phyloP scores from a whole-genome alignment of 2,888 invertebrate genomes.

The Chelonus formosanus region DNA sequence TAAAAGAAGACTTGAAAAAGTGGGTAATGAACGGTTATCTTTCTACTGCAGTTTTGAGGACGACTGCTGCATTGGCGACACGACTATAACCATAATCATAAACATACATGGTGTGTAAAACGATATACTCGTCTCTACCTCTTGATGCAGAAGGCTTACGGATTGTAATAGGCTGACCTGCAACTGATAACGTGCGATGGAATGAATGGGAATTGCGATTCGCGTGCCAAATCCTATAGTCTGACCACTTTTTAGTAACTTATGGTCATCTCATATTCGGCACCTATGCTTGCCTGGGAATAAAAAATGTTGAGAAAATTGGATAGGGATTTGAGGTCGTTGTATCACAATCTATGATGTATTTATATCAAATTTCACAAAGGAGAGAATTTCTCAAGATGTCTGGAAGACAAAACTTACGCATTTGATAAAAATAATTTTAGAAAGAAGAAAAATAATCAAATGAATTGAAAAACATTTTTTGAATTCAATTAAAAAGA shows the following conservation, averaged over 20 bases:
- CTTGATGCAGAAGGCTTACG: conserved; percentile 35
- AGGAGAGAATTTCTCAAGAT: no score
- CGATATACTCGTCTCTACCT: conserved; percentile 40
- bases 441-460: no score
- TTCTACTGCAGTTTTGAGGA: conserved; percentile 47
- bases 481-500: no score
- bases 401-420: no score
- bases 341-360: no score
- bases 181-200: conserved; percentile 43
- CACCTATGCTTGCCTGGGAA: no score
- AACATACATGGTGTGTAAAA: conserved; percentile 52
- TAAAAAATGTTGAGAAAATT: no score
- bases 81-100: conserved; percentile 45
- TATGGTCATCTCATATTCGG: not conserved
- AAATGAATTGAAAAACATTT: no score
- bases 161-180: conserved; percentile 46
- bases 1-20: conserved; percentile 31
- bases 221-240: conserved; percentile 33
- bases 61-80: conserved; percentile 36
- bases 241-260: conserved; percentile 3
- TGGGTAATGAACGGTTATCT: conserved; percentile 48
- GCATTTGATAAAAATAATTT: no score
- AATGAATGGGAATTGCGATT: conserved; percentile 37
- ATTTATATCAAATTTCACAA: no score
- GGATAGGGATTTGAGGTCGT: no score